Conservation (phyloP, 2,113 vertebrate genomes). For the Thamnaconus septentrionalis region DNA sequence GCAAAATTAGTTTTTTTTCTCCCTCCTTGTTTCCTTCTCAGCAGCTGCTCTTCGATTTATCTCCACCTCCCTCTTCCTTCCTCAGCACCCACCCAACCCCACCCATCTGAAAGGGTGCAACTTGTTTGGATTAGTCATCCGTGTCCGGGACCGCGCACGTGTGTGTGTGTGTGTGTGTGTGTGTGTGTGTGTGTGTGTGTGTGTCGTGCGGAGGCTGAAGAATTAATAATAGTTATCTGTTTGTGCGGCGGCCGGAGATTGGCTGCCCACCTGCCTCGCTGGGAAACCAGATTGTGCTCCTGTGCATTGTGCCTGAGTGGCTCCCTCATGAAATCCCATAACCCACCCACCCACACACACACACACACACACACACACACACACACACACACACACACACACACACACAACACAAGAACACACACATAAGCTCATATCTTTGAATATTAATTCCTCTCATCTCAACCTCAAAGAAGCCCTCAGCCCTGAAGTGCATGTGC, state of each 20-base stretch:
- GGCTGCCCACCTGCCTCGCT: conserved; percentile 42
- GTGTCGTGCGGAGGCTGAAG: conserved; percentile 29
- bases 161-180: not conserved
- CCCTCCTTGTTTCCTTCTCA: conserved; percentile 27
- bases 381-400: conserved; percentile 7
- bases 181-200: not conserved
- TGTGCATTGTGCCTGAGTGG: conserved; percentile 36
- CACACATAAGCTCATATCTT: conserved; percentile 1
- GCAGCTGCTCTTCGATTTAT: conserved; percentile 30
- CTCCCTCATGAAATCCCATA: conserved; percentile 32
- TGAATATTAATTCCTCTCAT: conserved; percentile 17
- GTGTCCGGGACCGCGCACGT: conserved; percentile 21
- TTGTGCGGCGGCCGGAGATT: conserved; percentile 41
- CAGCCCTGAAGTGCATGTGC: too few relatives aligned
- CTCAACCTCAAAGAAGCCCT: conserved; percentile 1
- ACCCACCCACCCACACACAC: conserved; percentile 15
- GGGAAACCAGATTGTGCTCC: conserved; percentile 38
- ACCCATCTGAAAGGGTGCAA: conserved; percentile 49
- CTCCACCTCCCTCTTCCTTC: conserved; percentile 27
- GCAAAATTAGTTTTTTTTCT: conserved; percentile 38
- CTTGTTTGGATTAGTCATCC: conserved; percentile 70
- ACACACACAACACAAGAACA: conserved; percentile 6
- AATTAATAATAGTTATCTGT: conserved; percentile 69
- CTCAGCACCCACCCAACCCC: not conserved
- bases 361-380: conserved; percentile 14